These are phyloP conservation scores for Lepidochrysops patricia DNA, from an alignment of 2,888 invertebrate genomes.

Conservation along the genomic window DNA sequence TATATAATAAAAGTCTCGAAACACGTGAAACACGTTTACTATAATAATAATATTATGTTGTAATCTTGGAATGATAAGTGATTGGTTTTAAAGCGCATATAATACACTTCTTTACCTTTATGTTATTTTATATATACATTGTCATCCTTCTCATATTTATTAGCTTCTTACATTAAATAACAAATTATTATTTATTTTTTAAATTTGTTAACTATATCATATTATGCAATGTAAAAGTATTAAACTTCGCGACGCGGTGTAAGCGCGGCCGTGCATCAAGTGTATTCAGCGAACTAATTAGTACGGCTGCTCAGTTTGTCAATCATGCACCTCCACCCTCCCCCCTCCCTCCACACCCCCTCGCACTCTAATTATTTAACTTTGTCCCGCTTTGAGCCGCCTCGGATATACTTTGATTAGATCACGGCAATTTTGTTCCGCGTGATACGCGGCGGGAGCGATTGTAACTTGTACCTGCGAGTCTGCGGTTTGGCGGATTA, in stretches of 20 bases:
- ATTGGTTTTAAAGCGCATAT: too few relatives aligned
- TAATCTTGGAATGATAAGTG: too few relatives aligned
- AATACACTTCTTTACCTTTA: too few relatives aligned
- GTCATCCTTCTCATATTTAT: too few relatives aligned
- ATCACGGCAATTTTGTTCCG: conserved; percentile 31
- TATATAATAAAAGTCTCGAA: too few relatives aligned
- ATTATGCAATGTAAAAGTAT: too few relatives aligned
- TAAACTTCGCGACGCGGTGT: conserved; percentile 29
- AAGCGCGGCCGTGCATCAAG: conserved; percentile 33
- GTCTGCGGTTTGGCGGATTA: not conserved
- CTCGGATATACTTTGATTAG: conserved; percentile 40
- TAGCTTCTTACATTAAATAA: too few relatives aligned
- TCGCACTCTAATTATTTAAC: conserved; percentile 41
- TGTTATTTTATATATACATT: too few relatives aligned
- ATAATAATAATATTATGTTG: too few relatives aligned
- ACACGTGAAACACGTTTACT: too few relatives aligned
- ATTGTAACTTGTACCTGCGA: not conserved
- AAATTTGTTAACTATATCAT: too few relatives aligned
- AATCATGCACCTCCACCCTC: conserved; percentile 43
- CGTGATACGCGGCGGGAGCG: conserved; percentile 17
- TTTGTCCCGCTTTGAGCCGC: conserved; percentile 34
- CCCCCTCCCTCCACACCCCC: not conserved
- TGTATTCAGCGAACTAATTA: conserved; percentile 60
- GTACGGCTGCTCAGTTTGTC: conserved; percentile 54
- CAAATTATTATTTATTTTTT: too few relatives aligned